A percentile compares a stretch with the other conserved stretches of the same genome.
Evolutionary conservation across 2,797 vertebrate species (phyloP).

Genomic region (Oryzias dopingdopingensis): DNA sequence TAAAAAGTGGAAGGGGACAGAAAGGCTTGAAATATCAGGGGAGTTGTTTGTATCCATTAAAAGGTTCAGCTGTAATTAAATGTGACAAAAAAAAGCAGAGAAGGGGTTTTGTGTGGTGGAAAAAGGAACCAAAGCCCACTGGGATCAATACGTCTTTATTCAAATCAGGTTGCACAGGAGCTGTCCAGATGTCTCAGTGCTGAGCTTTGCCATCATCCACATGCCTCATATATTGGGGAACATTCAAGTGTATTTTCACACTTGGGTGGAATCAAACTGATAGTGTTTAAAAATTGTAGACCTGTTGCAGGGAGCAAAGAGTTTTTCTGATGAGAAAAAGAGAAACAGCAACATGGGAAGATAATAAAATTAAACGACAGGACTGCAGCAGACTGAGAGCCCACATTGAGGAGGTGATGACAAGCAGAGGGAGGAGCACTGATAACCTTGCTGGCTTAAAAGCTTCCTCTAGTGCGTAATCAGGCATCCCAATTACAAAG

Average conservation of each 20-base stretch:
- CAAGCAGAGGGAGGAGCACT: conserved; percentile 70
- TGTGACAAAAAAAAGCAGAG: conserved; percentile 70
- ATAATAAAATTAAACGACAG: conserved; percentile 55
- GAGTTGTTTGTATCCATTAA: conserved; percentile 69
- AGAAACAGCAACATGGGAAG: conserved; percentile 33
- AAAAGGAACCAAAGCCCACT: conserved; percentile 65
- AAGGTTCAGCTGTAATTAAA: conserved; percentile 73
- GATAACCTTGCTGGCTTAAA: conserved; percentile 85
- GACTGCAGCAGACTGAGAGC: conserved; percentile 44
- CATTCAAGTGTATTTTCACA: conserved; percentile 3
- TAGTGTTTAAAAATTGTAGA: conserved; percentile 32
- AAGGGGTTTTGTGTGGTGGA: conserved; percentile 62
- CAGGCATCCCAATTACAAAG: conserved; percentile 81
- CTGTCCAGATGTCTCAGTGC: conserved; percentile 64
- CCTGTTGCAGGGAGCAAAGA: conserved; percentile 47
- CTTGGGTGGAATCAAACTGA: background rate
- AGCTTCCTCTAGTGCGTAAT: conserved; percentile 78
- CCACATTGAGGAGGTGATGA: conserved; percentile 70
- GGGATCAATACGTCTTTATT: conserved; percentile 78
- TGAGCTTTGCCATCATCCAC: conserved; percentile 42
- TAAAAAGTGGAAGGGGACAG: conserved; percentile 26
- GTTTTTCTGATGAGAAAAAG: conserved; percentile 19
- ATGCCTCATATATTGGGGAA: conserved; percentile 12
- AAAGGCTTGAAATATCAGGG: conserved; percentile 58
- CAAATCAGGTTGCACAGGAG: conserved; percentile 67